phyloP scores from a whole-genome alignment of 2,797 vertebrate genomes.

The Oreonectes daqikongensis region DNA sequence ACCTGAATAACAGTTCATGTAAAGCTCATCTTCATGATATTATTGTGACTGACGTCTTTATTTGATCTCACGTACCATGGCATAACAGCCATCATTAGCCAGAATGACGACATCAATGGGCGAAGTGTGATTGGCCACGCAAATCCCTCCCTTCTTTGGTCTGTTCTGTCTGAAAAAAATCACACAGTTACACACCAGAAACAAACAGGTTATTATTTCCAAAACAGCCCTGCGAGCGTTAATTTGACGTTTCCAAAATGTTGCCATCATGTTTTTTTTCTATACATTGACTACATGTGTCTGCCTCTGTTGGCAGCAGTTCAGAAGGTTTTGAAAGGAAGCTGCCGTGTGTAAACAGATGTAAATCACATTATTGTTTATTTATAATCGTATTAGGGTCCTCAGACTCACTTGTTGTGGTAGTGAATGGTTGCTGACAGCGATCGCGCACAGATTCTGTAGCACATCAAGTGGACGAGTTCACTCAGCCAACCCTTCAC shows the following conservation, averaged over 20 bases:
- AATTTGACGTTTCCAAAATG: too few relatives aligned
- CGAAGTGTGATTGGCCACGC: slow-evolving; percentile 95
- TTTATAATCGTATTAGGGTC: background rate
- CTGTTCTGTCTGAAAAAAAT: slow-evolving; percentile 84
- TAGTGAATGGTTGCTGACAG: slow-evolving; percentile 91
- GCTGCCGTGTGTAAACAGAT: background rate
- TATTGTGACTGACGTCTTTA: background rate
- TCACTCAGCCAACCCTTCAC: slow-evolving; percentile 89
- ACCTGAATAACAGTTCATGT: too few relatives aligned
- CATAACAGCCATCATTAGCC: slow-evolving; percentile 93
- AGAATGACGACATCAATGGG: slow-evolving; percentile 95
- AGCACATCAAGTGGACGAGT: slow-evolving; percentile 92
- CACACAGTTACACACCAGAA: too few relatives aligned
- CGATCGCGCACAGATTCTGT: slow-evolving; percentile 91
- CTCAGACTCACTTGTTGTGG: slow-evolving; percentile 84
- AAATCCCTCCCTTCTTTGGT: slow-evolving; percentile 94
- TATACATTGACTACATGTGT: too few relatives aligned
- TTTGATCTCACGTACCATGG: slow-evolving; percentile 83
- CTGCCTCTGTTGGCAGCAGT: too few relatives aligned
- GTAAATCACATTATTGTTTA: background rate
- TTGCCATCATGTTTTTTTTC: too few relatives aligned
- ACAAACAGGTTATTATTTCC: too few relatives aligned
- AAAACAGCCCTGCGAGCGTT: too few relatives aligned
- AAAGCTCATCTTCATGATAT: background rate
- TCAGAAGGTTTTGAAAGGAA: background rate